Conservation (phyloP, 2,888 invertebrate species). For the Drosophila paranaensis region DNA sequence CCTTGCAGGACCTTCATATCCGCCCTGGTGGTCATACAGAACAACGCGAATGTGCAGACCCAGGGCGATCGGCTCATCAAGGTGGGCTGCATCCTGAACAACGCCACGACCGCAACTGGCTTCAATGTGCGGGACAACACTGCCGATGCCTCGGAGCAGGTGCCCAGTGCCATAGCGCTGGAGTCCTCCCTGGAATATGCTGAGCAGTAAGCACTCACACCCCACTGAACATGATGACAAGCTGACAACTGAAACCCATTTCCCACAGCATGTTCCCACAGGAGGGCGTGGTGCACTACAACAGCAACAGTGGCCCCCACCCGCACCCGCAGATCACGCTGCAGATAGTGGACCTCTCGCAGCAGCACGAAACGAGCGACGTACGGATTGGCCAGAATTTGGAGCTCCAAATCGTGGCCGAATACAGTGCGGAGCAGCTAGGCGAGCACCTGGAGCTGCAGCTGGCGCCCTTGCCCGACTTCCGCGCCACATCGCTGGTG, state of each 20-base stretch:
- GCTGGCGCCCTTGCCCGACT: constrained; percentile 87
- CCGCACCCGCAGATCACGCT: constrained; percentile 84
- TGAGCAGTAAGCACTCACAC: constrained; percentile 84
- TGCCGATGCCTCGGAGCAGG: constrained; percentile 64
- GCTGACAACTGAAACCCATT: too few relatives aligned
- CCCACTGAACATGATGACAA: background rate
- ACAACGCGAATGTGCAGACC: constrained; percentile 93
- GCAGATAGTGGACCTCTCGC: constrained; percentile 87
- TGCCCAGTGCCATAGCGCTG: constrained; percentile 86
- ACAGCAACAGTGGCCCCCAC: constrained; percentile 55
- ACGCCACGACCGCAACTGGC: constrained; percentile 75
- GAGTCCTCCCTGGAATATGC: constrained; percentile 87
- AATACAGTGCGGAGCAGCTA: constrained; percentile 69
- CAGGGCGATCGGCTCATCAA: constrained; percentile 93
- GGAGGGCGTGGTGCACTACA: constrained; percentile 84
- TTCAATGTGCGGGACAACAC: constrained; percentile 57
- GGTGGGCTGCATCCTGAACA: constrained; percentile 90
- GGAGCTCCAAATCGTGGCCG: constrained; percentile 87
- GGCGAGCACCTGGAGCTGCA: constrained; percentile 55
- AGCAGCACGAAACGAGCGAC: constrained; percentile 87
- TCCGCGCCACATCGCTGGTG: constrained; percentile 91
- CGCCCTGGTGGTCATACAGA: constrained; percentile 92
- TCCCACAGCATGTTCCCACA: constrained; percentile 83
- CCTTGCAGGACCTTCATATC: constrained; percentile 89
- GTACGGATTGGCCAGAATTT: constrained; percentile 89